Conservation (phyloP, 1,140 invertebrate species). For the Lerema accius region DNA sequence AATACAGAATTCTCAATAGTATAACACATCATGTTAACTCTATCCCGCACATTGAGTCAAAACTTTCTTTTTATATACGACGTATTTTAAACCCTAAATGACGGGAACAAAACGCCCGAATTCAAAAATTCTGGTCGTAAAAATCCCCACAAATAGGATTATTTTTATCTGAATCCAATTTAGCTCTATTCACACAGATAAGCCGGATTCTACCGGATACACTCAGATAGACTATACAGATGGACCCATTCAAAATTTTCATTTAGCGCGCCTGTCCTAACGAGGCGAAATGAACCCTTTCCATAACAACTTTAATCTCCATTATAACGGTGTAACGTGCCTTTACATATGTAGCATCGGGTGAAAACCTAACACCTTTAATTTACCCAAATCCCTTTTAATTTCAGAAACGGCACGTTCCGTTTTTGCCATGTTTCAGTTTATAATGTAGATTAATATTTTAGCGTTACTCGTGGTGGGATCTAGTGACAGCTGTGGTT, state of each 20-base stretch:
- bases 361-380: constrained; percentile 63
- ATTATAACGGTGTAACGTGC: constrained; percentile 37
- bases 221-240: constrained; percentile 22
- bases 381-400: constrained; percentile 66
- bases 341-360: constrained; percentile 39
- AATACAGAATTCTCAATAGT: too few relatives aligned
- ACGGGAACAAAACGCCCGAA: too few relatives aligned
- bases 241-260: constrained; percentile 23
- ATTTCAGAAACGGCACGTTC: constrained; percentile 62
- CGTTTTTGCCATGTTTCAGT: constrained; percentile 43
- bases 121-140: too few relatives aligned
- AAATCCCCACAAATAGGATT: neutral
- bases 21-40: too few relatives aligned
- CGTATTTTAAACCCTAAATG: too few relatives aligned
- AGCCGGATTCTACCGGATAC: too few relatives aligned
- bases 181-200: neutral
- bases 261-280: constrained; percentile 35
- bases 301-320: constrained; percentile 40
- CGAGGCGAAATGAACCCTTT: constrained; percentile 38
- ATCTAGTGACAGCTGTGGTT: constrained; percentile 15
- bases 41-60: too few relatives aligned
- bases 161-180: neutral
- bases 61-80: too few relatives aligned
- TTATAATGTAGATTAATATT: constrained; percentile 54
- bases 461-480: constrained; percentile 39